A percentile compares a stretch with the other conserved stretches of the same genome.
phyloP scores from a whole-genome alignment of 2,797 vertebrate species.

The Pseudomugil tenellus region DNA sequence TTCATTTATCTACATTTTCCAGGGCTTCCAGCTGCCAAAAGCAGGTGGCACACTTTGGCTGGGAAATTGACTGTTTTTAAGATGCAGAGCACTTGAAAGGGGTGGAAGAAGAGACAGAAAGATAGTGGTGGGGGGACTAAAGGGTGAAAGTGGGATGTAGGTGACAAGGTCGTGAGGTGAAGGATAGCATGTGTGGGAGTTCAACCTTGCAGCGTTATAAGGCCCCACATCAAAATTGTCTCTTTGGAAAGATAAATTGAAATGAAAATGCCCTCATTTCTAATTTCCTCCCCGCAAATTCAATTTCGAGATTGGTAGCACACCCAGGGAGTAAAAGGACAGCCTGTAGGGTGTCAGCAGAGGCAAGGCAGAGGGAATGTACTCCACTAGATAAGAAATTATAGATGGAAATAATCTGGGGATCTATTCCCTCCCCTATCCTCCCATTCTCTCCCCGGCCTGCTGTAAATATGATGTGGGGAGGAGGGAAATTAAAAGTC shows the following conservation, averaged over 20 bases:
- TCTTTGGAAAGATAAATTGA: conserved; percentile 68
- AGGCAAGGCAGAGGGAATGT: conserved; percentile 43
- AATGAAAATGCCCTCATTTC: conserved; percentile 73
- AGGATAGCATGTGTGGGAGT: conserved; percentile 48
- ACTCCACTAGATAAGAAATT: conserved; percentile 74
- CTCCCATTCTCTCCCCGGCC: conserved; percentile 49
- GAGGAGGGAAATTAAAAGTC: conserved; percentile 77
- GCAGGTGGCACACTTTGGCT: conserved; percentile 84
- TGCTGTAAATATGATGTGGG: conserved; percentile 70
- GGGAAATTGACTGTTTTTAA: conserved; percentile 82
- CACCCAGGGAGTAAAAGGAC: conserved; percentile 63
- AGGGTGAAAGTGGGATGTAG: conserved; percentile 44
- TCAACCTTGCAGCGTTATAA: conserved; percentile 39
- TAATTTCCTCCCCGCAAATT: conserved; percentile 73
- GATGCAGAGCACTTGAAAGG: conserved; percentile 75
- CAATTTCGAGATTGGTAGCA: conserved; percentile 72
- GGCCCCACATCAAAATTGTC: conserved; percentile 54
- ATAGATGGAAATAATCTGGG: conserved; percentile 77
- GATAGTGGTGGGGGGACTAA: conserved; percentile 42
- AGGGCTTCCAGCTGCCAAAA: conserved; percentile 83
- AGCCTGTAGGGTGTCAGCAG: conserved; percentile 39
- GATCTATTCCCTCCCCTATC: conserved; percentile 66
- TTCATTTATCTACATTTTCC: conserved; percentile 87
- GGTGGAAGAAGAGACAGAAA: conserved; percentile 45
- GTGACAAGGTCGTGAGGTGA: conserved; percentile 62